Evolutionary conservation across 1,140 invertebrate species (phyloP), one percentile per base, ranked within the genome.

Genomic region (Patella vulgata): DNA sequence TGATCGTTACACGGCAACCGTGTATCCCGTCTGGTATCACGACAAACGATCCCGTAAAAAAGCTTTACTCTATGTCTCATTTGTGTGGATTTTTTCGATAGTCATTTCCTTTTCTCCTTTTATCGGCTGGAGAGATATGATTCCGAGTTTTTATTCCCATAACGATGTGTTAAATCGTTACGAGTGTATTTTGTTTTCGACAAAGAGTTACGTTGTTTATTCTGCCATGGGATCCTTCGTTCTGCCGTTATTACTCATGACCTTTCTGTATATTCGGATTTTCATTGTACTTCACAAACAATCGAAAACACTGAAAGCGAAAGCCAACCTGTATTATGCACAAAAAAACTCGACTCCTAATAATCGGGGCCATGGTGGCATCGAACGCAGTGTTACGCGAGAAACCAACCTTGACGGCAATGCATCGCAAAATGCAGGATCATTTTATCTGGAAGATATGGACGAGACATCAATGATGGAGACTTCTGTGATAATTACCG

Each of bases 231-330:
- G 95, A 9, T 96, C 94, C 52, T 98, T 98, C 88, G 96, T 95
- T 82, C 91, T 98, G 73, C 96, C 96, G 12, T 95, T 96, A 90
- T 89, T 95, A 69, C 91, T 98, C 36, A 97, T 98, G 93, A 86
- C 97, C 52, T 96, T 97, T 87, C 94, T 98, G 85, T 98, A 98
- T 85, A 95, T 94, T 89, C 88, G 93, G 66, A 98, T 98, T 71
- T 98, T 98, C 85, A 89, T 91, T 58, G 94, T 80, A 28, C 68
- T 85, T 23, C 68, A 70, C 44, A 48, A 54, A 12, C 51, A 66
- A 48, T 63, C 68, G 4, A 46, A 60, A 44, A 42, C 27, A 21
- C 36, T 66, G 30, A 69, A 69, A 48, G 40, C 40, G 36, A 50
- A 52, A 43, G 25, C 54, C 21, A 66, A 58, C 39, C 19, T 39